These are phyloP conservation scores for Asbolus verrucosus DNA, from an alignment of 1,140 invertebrate genomes.

Conservation along the genomic window DNA sequence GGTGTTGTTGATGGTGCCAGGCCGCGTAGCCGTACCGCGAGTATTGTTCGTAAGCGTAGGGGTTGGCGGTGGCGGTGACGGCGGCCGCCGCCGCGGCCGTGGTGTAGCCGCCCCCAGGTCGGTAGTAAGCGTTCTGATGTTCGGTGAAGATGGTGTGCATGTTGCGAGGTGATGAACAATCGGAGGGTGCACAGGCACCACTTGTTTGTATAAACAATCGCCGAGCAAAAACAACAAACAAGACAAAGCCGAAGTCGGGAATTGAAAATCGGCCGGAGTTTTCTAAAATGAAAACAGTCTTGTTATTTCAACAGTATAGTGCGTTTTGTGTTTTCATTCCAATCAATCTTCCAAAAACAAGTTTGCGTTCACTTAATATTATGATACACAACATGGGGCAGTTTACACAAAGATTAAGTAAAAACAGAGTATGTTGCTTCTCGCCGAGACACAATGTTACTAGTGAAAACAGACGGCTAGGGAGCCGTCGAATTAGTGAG, in stretches of 20 bases:
- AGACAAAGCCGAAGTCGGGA: slow-evolving; percentile 36
- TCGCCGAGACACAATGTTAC: slow-evolving; percentile 65
- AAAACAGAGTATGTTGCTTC: slow-evolving; percentile 65
- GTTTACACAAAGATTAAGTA: slow-evolving; percentile 67
- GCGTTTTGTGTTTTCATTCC: slow-evolving; percentile 62
- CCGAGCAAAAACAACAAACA: slow-evolving; percentile 57
- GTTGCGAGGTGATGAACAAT: slow-evolving; percentile 48
- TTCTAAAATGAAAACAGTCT: slow-evolving; percentile 59
- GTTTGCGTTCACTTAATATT: slow-evolving; percentile 65
- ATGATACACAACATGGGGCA: slow-evolving; percentile 66
- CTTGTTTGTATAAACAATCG: slow-evolving; percentile 53
- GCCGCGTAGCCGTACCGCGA: slow-evolving; percentile 79
- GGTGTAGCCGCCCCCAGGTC: slow-evolving; percentile 60
- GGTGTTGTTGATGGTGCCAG: slow-evolving; percentile 76
- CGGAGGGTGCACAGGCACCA: slow-evolving; percentile 24
- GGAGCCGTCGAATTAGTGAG: slow-evolving; percentile 52
- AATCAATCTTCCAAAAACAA: slow-evolving; percentile 65
- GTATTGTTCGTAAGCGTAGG: slow-evolving; percentile 79
- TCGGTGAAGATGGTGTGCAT: slow-evolving; percentile 91
- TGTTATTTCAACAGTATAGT: slow-evolving; percentile 57
- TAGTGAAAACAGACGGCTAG: slow-evolving; percentile 64
- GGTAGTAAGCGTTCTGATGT: slow-evolving; percentile 81
- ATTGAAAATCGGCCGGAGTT: slow-evolving; percentile 48
- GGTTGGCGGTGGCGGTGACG: slow-evolving; percentile 67
- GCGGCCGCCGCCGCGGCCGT: slow-evolving; percentile 64